Conservation (phyloP, 1,140 invertebrate species). For the Trigoniulus corallinus region DNA sequence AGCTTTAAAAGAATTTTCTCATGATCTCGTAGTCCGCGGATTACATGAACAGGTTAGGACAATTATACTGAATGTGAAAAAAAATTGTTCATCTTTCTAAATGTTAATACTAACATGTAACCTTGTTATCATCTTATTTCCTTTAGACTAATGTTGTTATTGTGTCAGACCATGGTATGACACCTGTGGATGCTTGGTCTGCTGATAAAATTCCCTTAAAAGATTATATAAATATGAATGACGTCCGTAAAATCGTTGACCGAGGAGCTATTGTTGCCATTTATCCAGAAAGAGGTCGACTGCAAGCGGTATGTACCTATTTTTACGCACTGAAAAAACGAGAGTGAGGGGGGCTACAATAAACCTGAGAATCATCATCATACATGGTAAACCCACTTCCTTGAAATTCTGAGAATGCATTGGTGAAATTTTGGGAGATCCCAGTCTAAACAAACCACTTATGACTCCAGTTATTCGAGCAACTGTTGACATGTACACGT, state of each 20-base stretch:
- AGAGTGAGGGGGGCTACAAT: too few relatives aligned
- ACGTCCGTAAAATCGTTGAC: slow-evolving; percentile 20
- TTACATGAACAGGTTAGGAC: slow-evolving; percentile 9
- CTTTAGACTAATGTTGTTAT: slow-evolving; percentile 27
- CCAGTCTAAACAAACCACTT: too few relatives aligned
- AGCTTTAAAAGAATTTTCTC: slow-evolving; percentile 17
- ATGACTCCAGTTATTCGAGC: too few relatives aligned
- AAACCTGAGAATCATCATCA: too few relatives aligned
- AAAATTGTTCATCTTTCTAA: background rate
- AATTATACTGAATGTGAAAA: slow-evolving; percentile 8
- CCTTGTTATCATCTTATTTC: background rate
- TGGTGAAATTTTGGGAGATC: too few relatives aligned
- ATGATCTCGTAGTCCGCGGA: slow-evolving; percentile 9
- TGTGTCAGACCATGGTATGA: slow-evolving; percentile 32
- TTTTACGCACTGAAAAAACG: too few relatives aligned
- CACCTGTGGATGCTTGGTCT: slow-evolving; percentile 15
- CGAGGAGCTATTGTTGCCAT: slow-evolving; percentile 21
- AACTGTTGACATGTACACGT: too few relatives aligned
- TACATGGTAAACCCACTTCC: too few relatives aligned
- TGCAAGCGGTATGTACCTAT: slow-evolving; percentile 17
- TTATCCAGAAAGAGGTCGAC: slow-evolving; percentile 16
- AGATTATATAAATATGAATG: slow-evolving; percentile 15
- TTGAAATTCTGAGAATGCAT: too few relatives aligned
- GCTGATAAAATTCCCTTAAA: slow-evolving; percentile 18
- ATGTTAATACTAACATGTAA: background rate